Evolutionary conservation across 2,888 invertebrate genomes (phyloP).

Genomic region (Diadegma fenestrale): DNA sequence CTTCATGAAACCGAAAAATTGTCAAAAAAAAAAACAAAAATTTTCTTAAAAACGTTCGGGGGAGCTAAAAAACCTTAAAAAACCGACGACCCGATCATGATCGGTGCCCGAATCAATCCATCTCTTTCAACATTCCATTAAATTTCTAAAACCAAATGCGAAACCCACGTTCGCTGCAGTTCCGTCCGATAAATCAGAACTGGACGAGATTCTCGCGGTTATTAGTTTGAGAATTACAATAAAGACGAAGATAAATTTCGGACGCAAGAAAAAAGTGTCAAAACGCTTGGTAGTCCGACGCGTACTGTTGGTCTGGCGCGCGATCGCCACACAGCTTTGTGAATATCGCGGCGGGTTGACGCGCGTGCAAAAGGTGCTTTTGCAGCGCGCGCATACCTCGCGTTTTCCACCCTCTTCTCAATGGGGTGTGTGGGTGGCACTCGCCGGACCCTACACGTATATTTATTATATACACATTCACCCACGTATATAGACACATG

Average conservation of each 20-base stretch:
- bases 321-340: conserved; percentile 39
- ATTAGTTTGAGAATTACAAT: not conserved
- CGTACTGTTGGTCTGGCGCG: conserved; percentile 59
- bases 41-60: not conserved
- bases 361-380: conserved; percentile 59
- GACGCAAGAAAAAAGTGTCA: conserved; percentile 16
- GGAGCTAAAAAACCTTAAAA: not conserved
- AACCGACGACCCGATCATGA: not conserved
- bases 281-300: conserved; percentile 53
- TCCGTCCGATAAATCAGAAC: not conserved
- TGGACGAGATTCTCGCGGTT: not conserved
- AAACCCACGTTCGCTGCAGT: not conserved
- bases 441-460: conserved; percentile 12
- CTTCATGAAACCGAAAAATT: not conserved
- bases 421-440: conserved; percentile 30
- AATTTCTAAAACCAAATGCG: not conserved
- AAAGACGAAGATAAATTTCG: not conserved
- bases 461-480: not conserved
- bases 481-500: not conserved
- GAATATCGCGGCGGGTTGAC: conserved; percentile 50
- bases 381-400: conserved; percentile 63
- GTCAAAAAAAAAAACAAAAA: not conserved
- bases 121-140: not conserved
- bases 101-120: not conserved
- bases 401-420: conserved; percentile 57